Percentiles rank a stretch among this genome's conserved stretches.
phyloP scores from a whole-genome alignment of 2,797 vertebrate genomes.

The Myotis planiceps region DNA sequence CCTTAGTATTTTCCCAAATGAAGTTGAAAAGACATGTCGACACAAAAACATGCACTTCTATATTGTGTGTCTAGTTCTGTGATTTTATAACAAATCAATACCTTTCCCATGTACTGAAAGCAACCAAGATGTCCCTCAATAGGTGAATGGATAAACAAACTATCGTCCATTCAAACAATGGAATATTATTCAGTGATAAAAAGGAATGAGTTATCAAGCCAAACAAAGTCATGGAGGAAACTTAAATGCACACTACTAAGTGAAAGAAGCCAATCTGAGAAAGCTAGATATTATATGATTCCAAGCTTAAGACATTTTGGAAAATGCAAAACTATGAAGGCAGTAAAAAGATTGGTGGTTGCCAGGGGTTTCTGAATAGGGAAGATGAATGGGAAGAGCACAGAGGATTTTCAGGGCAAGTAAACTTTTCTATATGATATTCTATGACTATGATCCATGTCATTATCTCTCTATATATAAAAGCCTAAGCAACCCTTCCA shows the following conservation, averaged over 20 bases:
- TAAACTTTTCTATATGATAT: background rate
- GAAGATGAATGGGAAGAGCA: background rate
- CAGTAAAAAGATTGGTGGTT: background rate
- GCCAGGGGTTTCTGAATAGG: background rate
- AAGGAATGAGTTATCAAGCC: background rate
- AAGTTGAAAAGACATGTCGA: slow-evolving; percentile 19
- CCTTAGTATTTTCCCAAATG: background rate
- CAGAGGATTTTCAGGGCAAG: background rate
- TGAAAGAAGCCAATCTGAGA: background rate
- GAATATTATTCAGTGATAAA: background rate
- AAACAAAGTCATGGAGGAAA: background rate
- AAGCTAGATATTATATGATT: background rate
- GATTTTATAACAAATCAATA: slow-evolving; percentile 18
- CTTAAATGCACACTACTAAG: background rate
- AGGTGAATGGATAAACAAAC: background rate
- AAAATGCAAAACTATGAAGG: background rate
- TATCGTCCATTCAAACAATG: background rate
- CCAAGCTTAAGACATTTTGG: background rate
- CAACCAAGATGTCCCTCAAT: background rate
- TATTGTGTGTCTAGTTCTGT: background rate
- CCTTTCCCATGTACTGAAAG: background rate
- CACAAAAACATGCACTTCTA: background rate
- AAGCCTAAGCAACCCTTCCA: too few species aligned
- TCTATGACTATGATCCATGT: background rate
- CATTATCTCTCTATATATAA: too few species aligned